Base-by-base conservation (phyloP, 1,140 invertebrate species). In the Liolophura sinensis region DNA sequence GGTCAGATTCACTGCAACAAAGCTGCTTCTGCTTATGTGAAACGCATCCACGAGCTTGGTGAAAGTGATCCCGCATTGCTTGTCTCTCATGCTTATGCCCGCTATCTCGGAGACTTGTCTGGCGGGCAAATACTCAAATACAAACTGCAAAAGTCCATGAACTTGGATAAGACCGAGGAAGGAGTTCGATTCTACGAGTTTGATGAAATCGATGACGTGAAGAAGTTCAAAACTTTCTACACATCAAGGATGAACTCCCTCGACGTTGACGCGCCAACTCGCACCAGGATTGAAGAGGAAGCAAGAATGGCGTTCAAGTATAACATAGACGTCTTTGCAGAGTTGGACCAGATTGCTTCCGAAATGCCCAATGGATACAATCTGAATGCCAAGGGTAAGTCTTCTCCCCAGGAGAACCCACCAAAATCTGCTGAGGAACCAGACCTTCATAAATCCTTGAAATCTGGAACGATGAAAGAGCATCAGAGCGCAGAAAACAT, bases 51-150 rank as follows among this genome's bases (percentile, higher is more conserved):
- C 4, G 56, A 65, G 16, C 24, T 60, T 1, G 48, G 25, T 16
- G 51, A 64, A 20, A 60, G 20, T 14, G 18, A 60, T 12, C 64
- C 64, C 5, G 16, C 24, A 22, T 16, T 66, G n/a, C 56, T 66
- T 6, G n/a, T 66, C 9, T 20, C 64, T 54, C 64, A 66, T 50
- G 31, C n/a, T 31, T 66, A 57, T 25, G 50, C 55, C 3, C 64
- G 64, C 22, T 66, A 66, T 24, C 20, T 66, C 9, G 64, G 64
- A 1, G 64, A 66, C 48, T 25, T 66, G 49, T 66, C 64, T 22
- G 64, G 64, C 5, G 64, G 64, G 1, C 57, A 60, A 50, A 31
- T 59, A 25, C 31, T 66, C 16, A 60, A 60, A 16, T 66, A 60
- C 27, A 66, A 66, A 25, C n/a, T 66, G 56, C 20, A 20, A 14